phyloP scores from a whole-genome alignment of 2,113 vertebrate species.

The Lasiurus cinereus region DNA sequence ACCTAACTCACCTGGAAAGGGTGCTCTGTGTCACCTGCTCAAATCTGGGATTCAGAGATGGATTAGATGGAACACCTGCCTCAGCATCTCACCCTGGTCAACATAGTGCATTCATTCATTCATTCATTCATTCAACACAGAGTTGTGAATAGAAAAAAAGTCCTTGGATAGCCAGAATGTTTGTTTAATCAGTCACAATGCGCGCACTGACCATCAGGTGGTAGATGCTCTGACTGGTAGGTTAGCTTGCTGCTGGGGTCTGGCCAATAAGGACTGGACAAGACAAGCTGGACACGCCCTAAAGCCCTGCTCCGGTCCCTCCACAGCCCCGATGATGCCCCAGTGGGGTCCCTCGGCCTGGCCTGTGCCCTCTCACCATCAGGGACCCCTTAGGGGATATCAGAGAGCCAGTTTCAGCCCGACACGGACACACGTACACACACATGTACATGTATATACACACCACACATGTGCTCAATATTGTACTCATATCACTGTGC shows the following conservation, averaged over 20 bases:
- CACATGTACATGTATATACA: not conserved
- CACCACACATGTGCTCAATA: not conserved
- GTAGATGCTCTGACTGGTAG: too few species aligned
- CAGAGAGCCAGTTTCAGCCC: too few species aligned
- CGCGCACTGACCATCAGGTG: too few species aligned
- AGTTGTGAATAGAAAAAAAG: not conserved
- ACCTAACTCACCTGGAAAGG: not conserved
- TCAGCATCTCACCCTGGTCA: not conserved
- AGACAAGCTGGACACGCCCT: too few species aligned
- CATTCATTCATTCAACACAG: not conserved
- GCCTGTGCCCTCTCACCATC: not conserved
- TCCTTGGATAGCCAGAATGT: not conserved
- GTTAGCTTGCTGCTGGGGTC: too few species aligned
- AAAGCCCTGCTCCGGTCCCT: too few species aligned
- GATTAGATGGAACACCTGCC: accelerated
- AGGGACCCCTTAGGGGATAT: too few species aligned
- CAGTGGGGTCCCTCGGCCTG: too few species aligned
- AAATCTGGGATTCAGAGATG: not conserved
- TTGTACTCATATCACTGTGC: not conserved
- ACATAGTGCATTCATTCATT: not conserved
- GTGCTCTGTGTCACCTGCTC: not conserved
- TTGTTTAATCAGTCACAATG: too few species aligned
- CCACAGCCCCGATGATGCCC: too few species aligned
- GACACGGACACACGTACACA: not conserved
- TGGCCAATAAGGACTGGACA: too few species aligned